Evolutionary conservation across 2,113 vertebrate species (phyloP).

Genomic region (Cricetomys ansorgei): DNA sequence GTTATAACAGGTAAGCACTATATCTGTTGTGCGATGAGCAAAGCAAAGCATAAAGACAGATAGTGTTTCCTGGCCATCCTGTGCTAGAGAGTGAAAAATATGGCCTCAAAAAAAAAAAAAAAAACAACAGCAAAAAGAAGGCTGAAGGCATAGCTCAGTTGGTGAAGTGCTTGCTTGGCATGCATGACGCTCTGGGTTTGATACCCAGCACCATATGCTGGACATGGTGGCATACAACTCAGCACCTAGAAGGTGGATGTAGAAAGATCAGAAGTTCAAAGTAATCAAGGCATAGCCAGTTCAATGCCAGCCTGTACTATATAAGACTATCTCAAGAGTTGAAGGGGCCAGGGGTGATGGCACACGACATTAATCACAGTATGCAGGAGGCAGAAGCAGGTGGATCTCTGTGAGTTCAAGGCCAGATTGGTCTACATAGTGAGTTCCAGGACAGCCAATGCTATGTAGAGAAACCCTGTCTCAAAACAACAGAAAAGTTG

Average conservation of each 20-base stretch:
- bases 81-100: neutral
- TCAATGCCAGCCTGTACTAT: neutral
- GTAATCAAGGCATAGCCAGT: neutral
- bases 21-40: slow-evolving; percentile 30
- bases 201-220: neutral
- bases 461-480: neutral
- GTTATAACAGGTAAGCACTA: neutral
- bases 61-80: neutral
- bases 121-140: neutral
- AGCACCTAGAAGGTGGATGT: neutral
- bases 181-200: neutral
- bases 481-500: neutral
- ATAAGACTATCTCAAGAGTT: neutral
- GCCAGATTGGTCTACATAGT: neutral
- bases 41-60: slow-evolving; percentile 56
- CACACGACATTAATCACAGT: neutral
- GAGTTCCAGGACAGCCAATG: neutral
- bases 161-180: neutral
- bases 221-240: neutral
- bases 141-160: neutral
- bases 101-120: neutral
- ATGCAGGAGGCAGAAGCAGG: neutral
- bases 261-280: neutral
- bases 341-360: neutral
- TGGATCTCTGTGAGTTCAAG: neutral